A percentile compares a stretch with the other conserved stretches of the same genome.
Conservation (phyloP, 2,888 invertebrate species). For the Perithous albicinctus region DNA sequence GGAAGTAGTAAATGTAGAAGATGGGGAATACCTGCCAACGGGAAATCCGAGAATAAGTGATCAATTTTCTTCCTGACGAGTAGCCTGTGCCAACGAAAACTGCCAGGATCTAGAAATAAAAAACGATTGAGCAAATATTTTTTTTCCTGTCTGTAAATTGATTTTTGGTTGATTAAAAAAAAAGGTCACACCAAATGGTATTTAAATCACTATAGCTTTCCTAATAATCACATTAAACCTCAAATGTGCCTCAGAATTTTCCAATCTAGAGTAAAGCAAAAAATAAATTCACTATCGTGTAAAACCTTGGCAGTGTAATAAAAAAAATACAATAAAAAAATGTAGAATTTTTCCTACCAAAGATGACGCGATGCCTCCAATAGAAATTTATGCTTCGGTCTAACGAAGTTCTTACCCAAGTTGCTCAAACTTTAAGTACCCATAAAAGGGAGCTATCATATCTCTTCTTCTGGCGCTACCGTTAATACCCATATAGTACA, state of each 20-base stretch:
- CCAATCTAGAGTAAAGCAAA: background rate
- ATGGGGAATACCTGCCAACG: background rate
- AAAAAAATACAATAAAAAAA: background rate
- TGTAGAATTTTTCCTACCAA: background rate
- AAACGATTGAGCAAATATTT: background rate
- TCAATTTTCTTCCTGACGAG: conserved; percentile 55
- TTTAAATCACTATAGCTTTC: background rate
- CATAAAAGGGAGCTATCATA: conserved; percentile 2
- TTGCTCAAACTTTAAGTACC: conserved; percentile 1
- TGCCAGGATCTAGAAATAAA: background rate
- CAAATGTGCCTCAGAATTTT: background rate
- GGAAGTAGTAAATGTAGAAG: background rate
- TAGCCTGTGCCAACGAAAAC: background rate
- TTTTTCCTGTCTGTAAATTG: background rate
- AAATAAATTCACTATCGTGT: background rate
- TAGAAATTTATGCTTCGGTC: background rate
- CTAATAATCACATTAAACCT: background rate
- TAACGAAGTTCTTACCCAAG: background rate
- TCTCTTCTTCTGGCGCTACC: background rate
- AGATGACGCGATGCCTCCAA: background rate
- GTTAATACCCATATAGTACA: background rate
- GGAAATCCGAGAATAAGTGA: conserved; percentile 51
- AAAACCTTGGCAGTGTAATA: background rate
- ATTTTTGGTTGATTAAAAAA: too few species aligned
- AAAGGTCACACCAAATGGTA: too few species aligned